Evolutionary conservation across 1,140 invertebrate species (phyloP).

Genomic region (Drosophila sucinea): DNA sequence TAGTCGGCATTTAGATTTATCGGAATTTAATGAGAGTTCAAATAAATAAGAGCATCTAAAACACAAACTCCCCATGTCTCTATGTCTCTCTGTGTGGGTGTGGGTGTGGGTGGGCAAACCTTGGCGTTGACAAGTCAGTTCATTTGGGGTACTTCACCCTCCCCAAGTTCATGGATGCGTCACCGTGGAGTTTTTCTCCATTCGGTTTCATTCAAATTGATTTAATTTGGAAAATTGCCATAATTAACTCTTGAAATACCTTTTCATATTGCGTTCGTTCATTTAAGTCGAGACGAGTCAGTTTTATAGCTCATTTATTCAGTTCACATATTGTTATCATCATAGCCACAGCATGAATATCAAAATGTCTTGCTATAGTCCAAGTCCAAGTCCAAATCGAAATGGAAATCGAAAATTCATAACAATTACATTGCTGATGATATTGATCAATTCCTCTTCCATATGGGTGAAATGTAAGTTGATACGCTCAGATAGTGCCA

Average conservation of each 20-base stretch:
- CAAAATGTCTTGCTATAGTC: slow-evolving; percentile 5
- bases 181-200: not conserved
- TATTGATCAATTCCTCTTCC: not conserved
- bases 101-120: not conserved
- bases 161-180: slow-evolving; percentile 16
- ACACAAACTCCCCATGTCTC: not conserved
- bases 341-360: not conserved
- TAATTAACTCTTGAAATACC: slow-evolving; percentile 52
- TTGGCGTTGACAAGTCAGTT: not conserved
- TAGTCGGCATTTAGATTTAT: slow-evolving; percentile 81
- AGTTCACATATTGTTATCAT: slow-evolving; percentile 29
- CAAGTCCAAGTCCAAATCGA: not conserved
- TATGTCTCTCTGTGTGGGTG: too few relatives aligned
- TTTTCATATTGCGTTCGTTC: slow-evolving; percentile 4
- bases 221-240: slow-evolving; percentile 66
- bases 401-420: not conserved
- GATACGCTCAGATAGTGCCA: slow-evolving; percentile 33
- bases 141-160: slow-evolving; percentile 5
- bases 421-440: not conserved
- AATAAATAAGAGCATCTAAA: slow-evolving; percentile 73
- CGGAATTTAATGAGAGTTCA: slow-evolving; percentile 52
- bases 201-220: slow-evolving; percentile 25
- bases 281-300: slow-evolving; percentile 49
- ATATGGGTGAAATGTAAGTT: slow-evolving; percentile 23
- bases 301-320: slow-evolving; percentile 32